These are phyloP conservation scores for Tapera naevia DNA, from an alignment of 2,797 vertebrate genomes.

Conservation along the genomic window DNA sequence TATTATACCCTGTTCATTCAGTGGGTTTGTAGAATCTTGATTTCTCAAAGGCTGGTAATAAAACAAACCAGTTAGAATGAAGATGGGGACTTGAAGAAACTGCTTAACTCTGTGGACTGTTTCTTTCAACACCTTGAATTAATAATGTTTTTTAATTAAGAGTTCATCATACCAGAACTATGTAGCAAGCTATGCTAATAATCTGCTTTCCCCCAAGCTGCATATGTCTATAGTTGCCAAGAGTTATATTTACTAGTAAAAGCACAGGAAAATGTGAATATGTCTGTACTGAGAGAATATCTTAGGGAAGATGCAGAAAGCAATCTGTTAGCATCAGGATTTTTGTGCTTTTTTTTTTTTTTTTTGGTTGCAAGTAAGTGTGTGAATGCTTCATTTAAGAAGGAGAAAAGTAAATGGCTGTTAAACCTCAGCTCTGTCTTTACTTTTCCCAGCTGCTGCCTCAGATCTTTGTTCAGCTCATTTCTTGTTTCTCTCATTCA, in stretches of 20 bases:
- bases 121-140: slow-evolving; percentile 45
- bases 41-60: not conserved
- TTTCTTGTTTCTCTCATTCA: not conserved
- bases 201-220: not conserved
- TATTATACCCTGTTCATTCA: not conserved
- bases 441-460: not conserved
- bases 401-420: not conserved
- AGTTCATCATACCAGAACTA: not conserved
- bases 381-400: not conserved
- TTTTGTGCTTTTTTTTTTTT: not conserved
- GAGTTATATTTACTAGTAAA: not conserved
- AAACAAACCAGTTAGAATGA: not conserved
- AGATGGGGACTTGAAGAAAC: not conserved
- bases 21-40: not conserved
- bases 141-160: not conserved
- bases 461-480: not conserved
- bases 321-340: not conserved
- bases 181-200: not conserved
- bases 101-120: not conserved
- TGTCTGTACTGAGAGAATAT: not conserved
- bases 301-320: not conserved
- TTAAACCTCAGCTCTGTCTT: not conserved
- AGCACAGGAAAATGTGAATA: not conserved
- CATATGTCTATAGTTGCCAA: slow-evolving; percentile 11
- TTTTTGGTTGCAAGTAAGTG: not conserved